Conservation (phyloP, 2,888 invertebrate species). For the Agriotes lineatus region DNA sequence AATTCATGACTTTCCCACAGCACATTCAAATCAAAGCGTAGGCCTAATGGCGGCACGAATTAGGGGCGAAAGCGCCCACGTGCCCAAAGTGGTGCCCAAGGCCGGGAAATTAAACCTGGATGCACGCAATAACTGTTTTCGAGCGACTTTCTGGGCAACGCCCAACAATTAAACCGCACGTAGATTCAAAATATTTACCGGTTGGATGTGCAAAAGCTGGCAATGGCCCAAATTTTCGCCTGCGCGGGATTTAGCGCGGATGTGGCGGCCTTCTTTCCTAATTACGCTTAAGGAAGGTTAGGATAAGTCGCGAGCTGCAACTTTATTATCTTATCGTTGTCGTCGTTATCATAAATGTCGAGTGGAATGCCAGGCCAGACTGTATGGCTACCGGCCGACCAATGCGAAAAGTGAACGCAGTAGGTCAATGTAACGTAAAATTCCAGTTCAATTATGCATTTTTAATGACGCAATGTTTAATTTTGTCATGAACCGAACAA, state of each 20-base stretch:
- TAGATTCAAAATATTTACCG: conserved; percentile 8
- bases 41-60: too few species aligned
- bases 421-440: conserved; percentile 33
- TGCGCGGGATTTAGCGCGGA: neutral
- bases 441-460: conserved; percentile 25
- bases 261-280: neutral
- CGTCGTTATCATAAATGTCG: neutral
- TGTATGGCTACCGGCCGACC: neutral
- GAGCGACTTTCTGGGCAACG: neutral
- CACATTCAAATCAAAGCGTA: too few species aligned
- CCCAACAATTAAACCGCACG: neutral
- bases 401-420: conserved; percentile 9
- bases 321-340: conserved; percentile 9
- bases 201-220: neutral
- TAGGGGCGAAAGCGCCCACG: conserved; percentile 16
- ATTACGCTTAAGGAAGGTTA: conserved; percentile 14
- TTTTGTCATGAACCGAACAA: neutral
- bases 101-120: neutral
- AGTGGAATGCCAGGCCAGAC: conserved; percentile 4
- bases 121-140: neutral
- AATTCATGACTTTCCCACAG: too few species aligned
- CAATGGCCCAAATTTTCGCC: conserved; percentile 14
- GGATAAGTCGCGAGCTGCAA: neutral
- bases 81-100: neutral
- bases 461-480: neutral